Evolutionary conservation across 2,113 vertebrate species (phyloP).

Genomic region (Arothron firmamentum): DNA sequence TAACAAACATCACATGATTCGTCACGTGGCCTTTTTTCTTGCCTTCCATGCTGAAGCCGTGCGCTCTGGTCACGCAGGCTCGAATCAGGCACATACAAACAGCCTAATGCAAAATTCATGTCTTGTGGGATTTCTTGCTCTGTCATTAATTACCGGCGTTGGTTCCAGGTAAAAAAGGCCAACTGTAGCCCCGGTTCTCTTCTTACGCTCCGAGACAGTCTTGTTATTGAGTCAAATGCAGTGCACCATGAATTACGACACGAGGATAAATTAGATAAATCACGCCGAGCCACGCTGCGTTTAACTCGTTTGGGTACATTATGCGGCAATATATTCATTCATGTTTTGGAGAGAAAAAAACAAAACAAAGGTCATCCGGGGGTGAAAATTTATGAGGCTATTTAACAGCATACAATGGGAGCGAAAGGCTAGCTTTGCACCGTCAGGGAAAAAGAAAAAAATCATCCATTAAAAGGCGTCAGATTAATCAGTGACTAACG

Average conservation of each 20-base stretch:
- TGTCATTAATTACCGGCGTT: conserved; percentile 63
- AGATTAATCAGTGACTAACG: too few relatives aligned
- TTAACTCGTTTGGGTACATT: conserved; percentile 6
- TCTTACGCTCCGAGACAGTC: conserved; percentile 32
- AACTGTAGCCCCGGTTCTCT: conserved; percentile 41
- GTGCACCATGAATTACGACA: conserved; percentile 12
- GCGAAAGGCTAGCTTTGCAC: too few relatives aligned
- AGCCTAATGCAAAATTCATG: conserved; percentile 68
- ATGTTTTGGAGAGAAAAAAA: background rate
- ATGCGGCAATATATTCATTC: too few relatives aligned
- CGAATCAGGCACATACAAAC: conserved; percentile 53
- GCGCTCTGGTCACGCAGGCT: conserved; percentile 30
- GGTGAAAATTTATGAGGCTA: too few relatives aligned
- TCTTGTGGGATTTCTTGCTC: conserved; percentile 63
- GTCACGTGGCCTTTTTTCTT: conserved; percentile 16
- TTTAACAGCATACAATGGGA: too few relatives aligned
- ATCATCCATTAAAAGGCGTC: too few relatives aligned
- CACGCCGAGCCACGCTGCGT: conserved; percentile 1
- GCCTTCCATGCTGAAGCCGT: conserved; percentile 26
- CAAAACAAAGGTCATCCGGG: too few relatives aligned
- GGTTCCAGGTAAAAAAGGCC: conserved; percentile 54
- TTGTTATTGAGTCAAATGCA: conserved; percentile 29
- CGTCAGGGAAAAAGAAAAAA: too few relatives aligned
- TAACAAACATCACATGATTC: conserved; percentile 22
- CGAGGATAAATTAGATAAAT: background rate